phyloP scores from a whole-genome alignment of 2,113 vertebrate genomes.

The Labeo rohita region DNA sequence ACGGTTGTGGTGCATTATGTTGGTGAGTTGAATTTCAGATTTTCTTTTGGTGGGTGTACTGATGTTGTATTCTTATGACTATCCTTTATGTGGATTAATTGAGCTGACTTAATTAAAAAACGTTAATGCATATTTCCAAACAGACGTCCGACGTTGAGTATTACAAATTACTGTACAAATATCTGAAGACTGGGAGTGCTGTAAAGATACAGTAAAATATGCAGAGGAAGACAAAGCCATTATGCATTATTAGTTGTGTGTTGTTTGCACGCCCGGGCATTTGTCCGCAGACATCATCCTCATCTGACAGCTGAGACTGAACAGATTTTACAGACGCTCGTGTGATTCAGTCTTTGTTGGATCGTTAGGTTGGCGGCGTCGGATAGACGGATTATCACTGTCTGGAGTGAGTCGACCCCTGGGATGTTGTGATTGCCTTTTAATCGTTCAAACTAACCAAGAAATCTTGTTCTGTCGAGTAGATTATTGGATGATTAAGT shows the following conservation, averaged over 20 bases:
- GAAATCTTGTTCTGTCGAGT: not conserved
- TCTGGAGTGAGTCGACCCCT: slow-evolving; percentile 57
- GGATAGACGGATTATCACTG: slow-evolving; percentile 69
- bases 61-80: not conserved
- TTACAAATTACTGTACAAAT: not conserved
- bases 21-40: slow-evolving; percentile 79
- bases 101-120: not conserved
- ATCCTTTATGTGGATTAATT: not conserved
- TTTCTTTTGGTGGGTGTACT: not conserved
- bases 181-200: not conserved
- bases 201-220: not conserved
- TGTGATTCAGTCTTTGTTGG: slow-evolving; percentile 63
- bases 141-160: not conserved
- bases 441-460: not conserved
- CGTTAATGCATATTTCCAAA: not conserved
- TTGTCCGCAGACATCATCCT: slow-evolving; percentile 3
- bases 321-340: not conserved
- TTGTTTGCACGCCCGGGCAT: not conserved
- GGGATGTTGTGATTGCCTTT: slow-evolving; percentile 20
- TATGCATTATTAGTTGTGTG: not conserved
- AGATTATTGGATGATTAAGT: not conserved
- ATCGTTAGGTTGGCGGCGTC: slow-evolving; percentile 38
- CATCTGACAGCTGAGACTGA: slow-evolving; percentile 27
- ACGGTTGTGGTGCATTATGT: slow-evolving; percentile 94
- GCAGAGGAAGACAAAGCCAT: not conserved